Base-by-base conservation (phyloP, 1,140 invertebrate species). In the Leptopilina clavipes region DNA sequence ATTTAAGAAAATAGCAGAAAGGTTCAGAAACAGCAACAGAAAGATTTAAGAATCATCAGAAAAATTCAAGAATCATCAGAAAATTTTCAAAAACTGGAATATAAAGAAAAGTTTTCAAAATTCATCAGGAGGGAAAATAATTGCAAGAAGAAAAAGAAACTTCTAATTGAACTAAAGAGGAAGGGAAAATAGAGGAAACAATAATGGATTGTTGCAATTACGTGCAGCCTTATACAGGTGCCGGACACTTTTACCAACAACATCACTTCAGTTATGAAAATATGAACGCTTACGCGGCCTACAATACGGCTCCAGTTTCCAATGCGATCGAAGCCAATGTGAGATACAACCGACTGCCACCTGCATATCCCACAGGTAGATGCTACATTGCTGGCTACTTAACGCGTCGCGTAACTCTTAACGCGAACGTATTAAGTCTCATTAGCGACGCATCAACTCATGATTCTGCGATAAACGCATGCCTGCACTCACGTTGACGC, bases 191-290 rank as follows among this genome's bases (percentile, higher is more conserved):
- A 59, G 7, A 54, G 37, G 37, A 40, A 40, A 40, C 1, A 6
- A 40, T 1, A 40, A 92, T 92, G 91, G 89, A 92, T 87, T 92
- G 91, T 83, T 92, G 91, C 84, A 92, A 92, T 76, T 92, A 92
- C 83, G 86, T 91, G 82, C 90, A 89, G 78, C 86, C 89, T 17
- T 91, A 91, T 79, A 82, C 89, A 70, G 85, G 82, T 59, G 85
- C 83, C 74, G 85, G 86, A 52, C 89, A 91, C 79, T 91, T 90
- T 84, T 91, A 91, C 76, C 88, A 86, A 18, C 88, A 88, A 73
- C 87, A 86, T 52, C 82, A 85, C 52, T 89, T 89, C 70, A 89
- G 85, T 82, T 90, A 90, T 83, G 87, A 89, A 71, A 89, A 88
- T 76, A 83, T 83, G 77, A 86, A 77, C 18, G 81, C 76, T 9